Percentiles rank a stretch among this genome's conserved stretches.
phyloP scores from a whole-genome alignment of 2,888 invertebrate genomes.

The Ennomos quercinarius region DNA sequence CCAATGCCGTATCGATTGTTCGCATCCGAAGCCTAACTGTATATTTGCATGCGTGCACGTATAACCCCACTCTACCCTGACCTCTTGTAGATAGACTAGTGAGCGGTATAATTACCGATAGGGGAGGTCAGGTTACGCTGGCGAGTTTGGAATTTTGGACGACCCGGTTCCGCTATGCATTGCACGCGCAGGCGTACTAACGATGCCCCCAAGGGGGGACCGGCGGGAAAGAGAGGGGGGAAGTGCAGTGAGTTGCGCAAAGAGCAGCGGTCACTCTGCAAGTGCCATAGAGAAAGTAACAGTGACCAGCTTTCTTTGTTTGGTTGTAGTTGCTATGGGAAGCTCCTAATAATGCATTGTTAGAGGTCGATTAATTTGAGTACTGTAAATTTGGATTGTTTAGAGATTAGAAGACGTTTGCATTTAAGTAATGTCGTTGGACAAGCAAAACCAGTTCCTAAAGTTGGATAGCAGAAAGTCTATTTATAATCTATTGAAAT shows the following conservation, averaged over 20 bases:
- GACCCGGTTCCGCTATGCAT: constrained; percentile 83
- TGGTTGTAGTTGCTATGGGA: constrained; percentile 46
- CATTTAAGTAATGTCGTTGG: constrained; percentile 5
- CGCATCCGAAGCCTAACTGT: constrained; percentile 65
- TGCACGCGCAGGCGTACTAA: constrained; percentile 76
- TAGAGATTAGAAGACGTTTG: background rate
- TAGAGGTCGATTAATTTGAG: background rate
- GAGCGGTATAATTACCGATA: background rate
- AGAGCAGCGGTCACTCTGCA: constrained; percentile 74
- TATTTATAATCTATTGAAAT: background rate
- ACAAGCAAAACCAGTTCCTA: background rate
- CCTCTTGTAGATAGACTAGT: constrained; percentile 33
- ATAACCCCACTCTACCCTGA: constrained; percentile 57
- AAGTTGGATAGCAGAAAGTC: background rate
- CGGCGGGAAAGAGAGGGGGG: constrained; percentile 43
- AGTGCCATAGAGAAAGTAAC: constrained; percentile 45
- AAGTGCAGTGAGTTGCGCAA: constrained; percentile 84
- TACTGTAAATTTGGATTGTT: background rate
- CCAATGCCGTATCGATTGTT: constrained; percentile 41
- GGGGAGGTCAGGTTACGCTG: constrained; percentile 62
- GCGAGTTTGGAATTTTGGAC: constrained; percentile 72
- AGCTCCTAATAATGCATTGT: constrained; percentile 35
- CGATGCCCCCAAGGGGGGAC: constrained; percentile 33
- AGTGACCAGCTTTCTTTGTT: constrained; percentile 25
- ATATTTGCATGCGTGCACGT: constrained; percentile 84